Base-by-base conservation (phyloP, 1,140 invertebrate genomes). In the Subanguina moxae region DNA sequence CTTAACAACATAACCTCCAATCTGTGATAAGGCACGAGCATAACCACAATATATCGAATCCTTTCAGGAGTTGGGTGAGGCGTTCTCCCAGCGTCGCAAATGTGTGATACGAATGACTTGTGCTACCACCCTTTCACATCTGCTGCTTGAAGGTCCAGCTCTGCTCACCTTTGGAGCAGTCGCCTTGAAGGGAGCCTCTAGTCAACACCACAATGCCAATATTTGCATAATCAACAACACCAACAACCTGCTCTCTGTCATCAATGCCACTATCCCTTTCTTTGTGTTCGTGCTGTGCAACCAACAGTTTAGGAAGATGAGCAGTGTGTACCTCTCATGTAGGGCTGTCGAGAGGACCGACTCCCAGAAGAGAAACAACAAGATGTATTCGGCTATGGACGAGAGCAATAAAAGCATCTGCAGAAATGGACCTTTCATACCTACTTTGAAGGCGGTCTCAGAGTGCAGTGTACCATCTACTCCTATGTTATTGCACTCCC, bases 251-350 rank as follows among this genome's bases (percentile, higher is more conserved):
- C 62, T 77, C 1, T 80, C 80, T 0, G 63, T 80, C 19, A 66
- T 80, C 58, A 80, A 80, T 64, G 78, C 78, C 3, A 80, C 78
- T 13, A 82, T 80, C 52, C 78, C 78, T 15, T 80, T 80, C 61
- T 80, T 82, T 64, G 75, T 80, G 23, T 80, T 80, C 30, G 61
- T 80, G 13, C 42, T 45, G 25, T 81, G 77, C 62, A 80, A 80
- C 52, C 58, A 80, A 23, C 80, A 82, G 58, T 80, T 80, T 64
- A 66, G 80, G 9, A 68, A 76, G 46, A 82, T 80, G 80, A 73
- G 70, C 27, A 48, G 42, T 30, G 65, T 82, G 19, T 82, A 76
- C 57, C 62, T 80, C 19, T 65, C 74, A 30, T 15, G 3, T 15
- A 25, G 11, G 19, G 70, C 21, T 38, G 27, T 58, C 7, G 42